Conservation (phyloP, 1,140 invertebrate species). For the Brachionus angularis region DNA sequence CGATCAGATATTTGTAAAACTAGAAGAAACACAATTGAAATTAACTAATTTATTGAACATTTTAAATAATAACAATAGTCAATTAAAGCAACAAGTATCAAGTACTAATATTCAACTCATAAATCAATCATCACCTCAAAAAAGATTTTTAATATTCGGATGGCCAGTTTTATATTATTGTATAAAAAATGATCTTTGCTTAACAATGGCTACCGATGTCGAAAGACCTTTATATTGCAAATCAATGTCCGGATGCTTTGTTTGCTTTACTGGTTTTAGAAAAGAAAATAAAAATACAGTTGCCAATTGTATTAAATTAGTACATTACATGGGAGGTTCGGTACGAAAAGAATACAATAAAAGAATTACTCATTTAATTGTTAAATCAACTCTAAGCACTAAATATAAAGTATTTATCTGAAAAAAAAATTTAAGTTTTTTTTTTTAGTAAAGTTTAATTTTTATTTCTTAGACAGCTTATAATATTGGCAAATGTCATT, state of each 20-base stretch:
- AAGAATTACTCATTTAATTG: slow-evolving; percentile 86
- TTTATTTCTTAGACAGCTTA: slow-evolving; percentile 69
- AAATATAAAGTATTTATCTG: slow-evolving; percentile 65
- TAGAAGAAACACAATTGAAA: slow-evolving; percentile 22
- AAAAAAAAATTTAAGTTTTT: slow-evolving; percentile 5
- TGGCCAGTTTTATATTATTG: slow-evolving; percentile 33
- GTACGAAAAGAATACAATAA: slow-evolving; percentile 78
- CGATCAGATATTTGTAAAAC: slow-evolving; percentile 6
- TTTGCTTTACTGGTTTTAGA: slow-evolving; percentile 38
- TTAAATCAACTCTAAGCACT: slow-evolving; percentile 75
- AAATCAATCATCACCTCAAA: slow-evolving; percentile 10
- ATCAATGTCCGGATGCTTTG: slow-evolving; percentile 28
- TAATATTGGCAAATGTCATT: slow-evolving; percentile 73
- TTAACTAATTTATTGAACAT: slow-evolving; percentile 18
- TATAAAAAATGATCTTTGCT: slow-evolving; percentile 36
- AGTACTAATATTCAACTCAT: slow-evolving; percentile 10
- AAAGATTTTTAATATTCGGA: slow-evolving; percentile 29
- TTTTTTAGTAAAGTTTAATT: slow-evolving; percentile 5
- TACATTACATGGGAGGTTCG: slow-evolving; percentile 89
- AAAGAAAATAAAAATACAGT: slow-evolving; percentile 38
- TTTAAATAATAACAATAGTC: neutral
- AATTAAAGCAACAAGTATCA: slow-evolving; percentile 6
- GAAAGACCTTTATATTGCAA: slow-evolving; percentile 38
- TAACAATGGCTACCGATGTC: slow-evolving; percentile 27
- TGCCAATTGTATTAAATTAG: slow-evolving; percentile 56